Evolutionary conservation across 2,888 invertebrate species (phyloP), one percentile per base, ranked within the genome.

Genomic region (Scaptomyza reducta): DNA sequence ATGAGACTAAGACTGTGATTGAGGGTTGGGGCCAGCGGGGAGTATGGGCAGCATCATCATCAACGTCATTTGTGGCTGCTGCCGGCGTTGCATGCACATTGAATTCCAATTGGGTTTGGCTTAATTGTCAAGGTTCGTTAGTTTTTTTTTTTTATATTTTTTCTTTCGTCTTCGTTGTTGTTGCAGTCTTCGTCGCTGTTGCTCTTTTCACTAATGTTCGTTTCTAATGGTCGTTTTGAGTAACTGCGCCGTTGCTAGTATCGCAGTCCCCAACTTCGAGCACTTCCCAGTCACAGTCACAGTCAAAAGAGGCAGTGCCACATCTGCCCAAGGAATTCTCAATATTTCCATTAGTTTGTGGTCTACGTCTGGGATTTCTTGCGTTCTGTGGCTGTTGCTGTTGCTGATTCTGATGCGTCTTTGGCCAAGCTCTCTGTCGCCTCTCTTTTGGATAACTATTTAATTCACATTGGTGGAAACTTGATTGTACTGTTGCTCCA

Each of bases 111-210:
- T 82, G 86, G 76, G 80, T 83, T 82, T 82, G 82, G 83, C 78
- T 82, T 82, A 82, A 82, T 82, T 82, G 86, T 82, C 83, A 82
- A 86, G 82, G 82, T 86, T 82, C 86, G 83, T 82, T 82, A 86
- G 78, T 86, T 86, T 76, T 79, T 74, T 84, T 84, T 74, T 74
- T 71, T 79, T n/a, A n/a, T n/a, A n/a, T n/a, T n/a, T 71, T 76
- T 74, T 63, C 63, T 58, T 51, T 55, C 47, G 14, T 38, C 38
- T 38, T 38, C 3, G 9, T n/a, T 35, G 35, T n/a, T n/a, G 10
- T 11, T 11, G 31, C 45, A 54, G 55, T 61, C 45, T 33, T 44
- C 41, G 54, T 44, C 35, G 55, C 31, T 42, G 57, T 45, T 50
- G 71, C 56, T 70, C 64, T 62, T 75, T 75, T 70, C 73, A 77